phyloP scores from a whole-genome alignment of 2,113 vertebrate genomes.

The Paramisgurnus dabryanus region DNA sequence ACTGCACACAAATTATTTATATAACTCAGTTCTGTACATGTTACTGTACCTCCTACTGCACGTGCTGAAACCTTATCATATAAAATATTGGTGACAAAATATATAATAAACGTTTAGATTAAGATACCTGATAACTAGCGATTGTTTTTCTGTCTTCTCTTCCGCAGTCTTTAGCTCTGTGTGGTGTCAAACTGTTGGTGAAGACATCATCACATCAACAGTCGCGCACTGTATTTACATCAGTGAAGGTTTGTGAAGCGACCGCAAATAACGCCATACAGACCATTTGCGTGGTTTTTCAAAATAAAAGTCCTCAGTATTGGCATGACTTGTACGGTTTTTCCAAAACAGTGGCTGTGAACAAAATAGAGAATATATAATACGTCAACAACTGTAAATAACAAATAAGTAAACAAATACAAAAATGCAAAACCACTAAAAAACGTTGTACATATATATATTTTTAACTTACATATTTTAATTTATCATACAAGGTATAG shows the following conservation, averaged over 20 bases:
- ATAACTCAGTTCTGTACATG: neutral
- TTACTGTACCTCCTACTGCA: neutral
- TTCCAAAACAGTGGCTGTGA: too few relatives aligned
- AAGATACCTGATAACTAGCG: slow-evolving; percentile 3
- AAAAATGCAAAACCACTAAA: too few relatives aligned
- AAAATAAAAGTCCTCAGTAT: slow-evolving; percentile 12
- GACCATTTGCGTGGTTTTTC: neutral
- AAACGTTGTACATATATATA: too few relatives aligned
- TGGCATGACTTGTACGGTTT: too few relatives aligned
- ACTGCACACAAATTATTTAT: neutral
- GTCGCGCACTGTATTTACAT: slow-evolving; percentile 18
- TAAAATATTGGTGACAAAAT: neutral
- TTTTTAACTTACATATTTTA: too few relatives aligned
- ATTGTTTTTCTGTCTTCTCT: neutral
- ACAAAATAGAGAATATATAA: too few relatives aligned
- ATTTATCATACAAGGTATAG: too few relatives aligned
- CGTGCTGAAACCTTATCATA: neutral
- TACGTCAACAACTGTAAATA: too few relatives aligned
- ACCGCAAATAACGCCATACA: neutral
- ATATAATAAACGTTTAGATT: neutral
- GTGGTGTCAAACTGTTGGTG: slow-evolving; percentile 12
- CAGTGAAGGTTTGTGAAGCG: neutral
- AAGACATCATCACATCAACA: neutral
- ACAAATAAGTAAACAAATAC: too few relatives aligned
- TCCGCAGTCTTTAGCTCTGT: slow-evolving; percentile 3